phyloP scores from a whole-genome alignment of 2,888 invertebrate genomes.

The Acleris emargana region DNA sequence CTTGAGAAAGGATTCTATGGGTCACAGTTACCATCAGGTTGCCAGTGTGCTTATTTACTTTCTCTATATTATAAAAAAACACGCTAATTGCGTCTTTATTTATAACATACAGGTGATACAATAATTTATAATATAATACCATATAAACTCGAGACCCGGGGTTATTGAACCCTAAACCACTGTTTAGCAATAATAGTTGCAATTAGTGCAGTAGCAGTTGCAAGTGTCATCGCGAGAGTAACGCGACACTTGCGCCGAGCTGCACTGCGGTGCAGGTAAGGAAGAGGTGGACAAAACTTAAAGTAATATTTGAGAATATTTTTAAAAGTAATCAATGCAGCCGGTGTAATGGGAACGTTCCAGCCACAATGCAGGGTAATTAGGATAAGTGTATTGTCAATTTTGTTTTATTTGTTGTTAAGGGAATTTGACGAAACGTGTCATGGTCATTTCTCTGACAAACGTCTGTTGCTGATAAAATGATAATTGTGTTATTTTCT shows the following conservation, averaged over 20 bases:
- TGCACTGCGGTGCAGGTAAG: slow-evolving; percentile 1
- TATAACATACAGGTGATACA: neutral
- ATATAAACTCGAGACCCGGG: slow-evolving; percentile 13
- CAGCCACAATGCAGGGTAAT: no score
- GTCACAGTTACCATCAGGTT: no score
- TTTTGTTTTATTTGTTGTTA: no score
- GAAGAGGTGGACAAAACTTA: neutral
- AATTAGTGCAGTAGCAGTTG: slow-evolving; percentile 35
- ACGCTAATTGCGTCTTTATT: neutral
- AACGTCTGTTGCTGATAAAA: no score
- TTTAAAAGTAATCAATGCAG: neutral
- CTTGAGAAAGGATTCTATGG: no score
- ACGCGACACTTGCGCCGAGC: slow-evolving; percentile 31
- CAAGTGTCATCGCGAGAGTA: slow-evolving; percentile 35
- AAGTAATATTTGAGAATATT: neutral
- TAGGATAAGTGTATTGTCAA: no score
- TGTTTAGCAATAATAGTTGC: slow-evolving; percentile 34
- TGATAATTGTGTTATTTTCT: no score
- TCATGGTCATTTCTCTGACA: no score
- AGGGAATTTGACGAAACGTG: no score
- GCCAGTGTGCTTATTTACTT: no score
- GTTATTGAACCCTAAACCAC: slow-evolving; percentile 25
- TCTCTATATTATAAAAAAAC: no score
- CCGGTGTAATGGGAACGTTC: no score
- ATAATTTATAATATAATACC: neutral